phyloP scores from a whole-genome alignment of 2,797 vertebrate genomes.

The Luscinia luscinia region DNA sequence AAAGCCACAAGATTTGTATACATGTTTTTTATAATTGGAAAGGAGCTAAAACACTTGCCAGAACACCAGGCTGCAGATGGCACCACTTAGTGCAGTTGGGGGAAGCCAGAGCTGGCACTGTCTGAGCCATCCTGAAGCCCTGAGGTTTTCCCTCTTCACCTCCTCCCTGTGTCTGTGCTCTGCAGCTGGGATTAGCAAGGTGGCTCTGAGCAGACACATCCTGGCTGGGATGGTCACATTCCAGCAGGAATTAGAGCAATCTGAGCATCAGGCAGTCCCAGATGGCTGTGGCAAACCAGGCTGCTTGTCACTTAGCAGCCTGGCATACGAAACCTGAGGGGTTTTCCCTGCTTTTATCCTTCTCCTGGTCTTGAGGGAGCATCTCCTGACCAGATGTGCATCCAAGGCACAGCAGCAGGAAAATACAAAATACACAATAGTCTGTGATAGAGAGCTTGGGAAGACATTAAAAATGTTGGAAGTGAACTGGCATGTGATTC shows the following conservation, averaged over 20 bases:
- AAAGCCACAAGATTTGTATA: not conserved
- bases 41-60: not conserved
- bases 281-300: not conserved
- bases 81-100: rapidly evolving
- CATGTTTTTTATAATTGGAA: not conserved
- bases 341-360: not conserved
- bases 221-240: not conserved
- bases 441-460: not conserved
- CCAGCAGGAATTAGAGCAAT: not conserved
- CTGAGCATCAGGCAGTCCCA: not conserved
- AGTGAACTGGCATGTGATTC: not conserved
- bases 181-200: not conserved
- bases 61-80: not conserved
- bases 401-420: not conserved
- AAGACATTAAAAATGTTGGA: not conserved
- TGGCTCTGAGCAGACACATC: not conserved
- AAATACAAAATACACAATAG: not conserved
- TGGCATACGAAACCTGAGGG: not conserved
- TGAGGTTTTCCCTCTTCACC: rapidly evolving
- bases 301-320: not conserved
- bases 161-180: not conserved
- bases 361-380: not conserved
- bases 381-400: not conserved
- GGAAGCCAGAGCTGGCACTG: not conserved
- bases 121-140: rapidly evolving